Conservation (phyloP, 2,888 invertebrate species). For the Agrochola lota region DNA sequence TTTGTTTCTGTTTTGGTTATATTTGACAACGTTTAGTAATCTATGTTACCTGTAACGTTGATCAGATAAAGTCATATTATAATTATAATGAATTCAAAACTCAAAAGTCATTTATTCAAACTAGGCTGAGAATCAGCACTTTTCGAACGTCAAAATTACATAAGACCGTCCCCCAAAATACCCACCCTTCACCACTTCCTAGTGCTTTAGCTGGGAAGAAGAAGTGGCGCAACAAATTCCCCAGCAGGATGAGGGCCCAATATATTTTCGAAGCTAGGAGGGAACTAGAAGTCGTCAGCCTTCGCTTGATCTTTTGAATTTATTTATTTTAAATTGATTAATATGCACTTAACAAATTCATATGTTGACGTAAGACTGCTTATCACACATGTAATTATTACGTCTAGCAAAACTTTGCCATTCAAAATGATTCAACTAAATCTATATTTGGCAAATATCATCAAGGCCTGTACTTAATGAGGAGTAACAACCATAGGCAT, state of each 20-base stretch:
- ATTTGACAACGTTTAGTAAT: constrained; percentile 10
- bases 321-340: not conserved
- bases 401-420: not conserved
- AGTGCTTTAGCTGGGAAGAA: no score
- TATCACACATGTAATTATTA: not conserved
- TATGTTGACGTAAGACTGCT: not conserved
- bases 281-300: not conserved
- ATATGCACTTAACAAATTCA: not conserved
- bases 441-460: not conserved
- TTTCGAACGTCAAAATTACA: no score
- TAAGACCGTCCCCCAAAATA: no score
- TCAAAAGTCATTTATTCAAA: no score
- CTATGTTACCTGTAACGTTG: not conserved
- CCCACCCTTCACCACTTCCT: no score
- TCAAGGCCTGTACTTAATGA: not conserved
- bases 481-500: not conserved
- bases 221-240: no score
- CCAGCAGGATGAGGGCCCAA: no score
- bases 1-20: constrained; percentile 16
- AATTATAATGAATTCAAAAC: no score
- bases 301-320: not conserved
- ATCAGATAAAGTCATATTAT: not conserved
- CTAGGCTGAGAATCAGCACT: no score
- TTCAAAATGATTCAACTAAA: not conserved
- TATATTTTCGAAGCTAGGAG: not conserved